A percentile compares a stretch with the other conserved stretches of the same genome.
Conservation (phyloP, 2,113 vertebrate genomes). For the Menura novaehollandiae region DNA sequence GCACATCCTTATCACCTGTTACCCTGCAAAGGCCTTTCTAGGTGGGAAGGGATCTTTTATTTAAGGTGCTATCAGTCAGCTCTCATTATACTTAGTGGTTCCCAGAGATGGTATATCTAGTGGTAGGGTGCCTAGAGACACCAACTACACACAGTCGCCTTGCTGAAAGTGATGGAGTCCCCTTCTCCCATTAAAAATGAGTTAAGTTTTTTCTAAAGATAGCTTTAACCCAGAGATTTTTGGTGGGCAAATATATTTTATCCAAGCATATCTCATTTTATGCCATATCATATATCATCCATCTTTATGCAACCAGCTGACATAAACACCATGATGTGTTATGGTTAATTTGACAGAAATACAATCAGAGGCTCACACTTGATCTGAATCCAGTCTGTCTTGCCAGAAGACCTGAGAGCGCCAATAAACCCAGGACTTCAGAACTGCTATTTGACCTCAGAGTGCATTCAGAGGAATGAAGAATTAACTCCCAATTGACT, state of each 20-base stretch:
- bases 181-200: background rate
- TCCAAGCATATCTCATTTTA: background rate
- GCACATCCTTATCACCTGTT: background rate
- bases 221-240: background rate
- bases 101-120: background rate
- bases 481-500: background rate
- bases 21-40: background rate
- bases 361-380: background rate
- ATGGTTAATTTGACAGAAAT: conserved; percentile 10
- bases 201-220: background rate
- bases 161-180: background rate
- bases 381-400: background rate
- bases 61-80: background rate
- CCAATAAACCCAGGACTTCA: background rate
- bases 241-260: background rate
- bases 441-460: background rate
- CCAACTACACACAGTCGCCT: background rate
- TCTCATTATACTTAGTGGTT: background rate
- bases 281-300: background rate
- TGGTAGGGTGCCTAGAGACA: background rate
- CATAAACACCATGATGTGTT: background rate
- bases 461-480: background rate
- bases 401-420: background rate
- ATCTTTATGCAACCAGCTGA: background rate
- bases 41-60: background rate